Conservation (phyloP, 2,113 vertebrate species). For the Phyllopteryx taeniolatus region DNA sequence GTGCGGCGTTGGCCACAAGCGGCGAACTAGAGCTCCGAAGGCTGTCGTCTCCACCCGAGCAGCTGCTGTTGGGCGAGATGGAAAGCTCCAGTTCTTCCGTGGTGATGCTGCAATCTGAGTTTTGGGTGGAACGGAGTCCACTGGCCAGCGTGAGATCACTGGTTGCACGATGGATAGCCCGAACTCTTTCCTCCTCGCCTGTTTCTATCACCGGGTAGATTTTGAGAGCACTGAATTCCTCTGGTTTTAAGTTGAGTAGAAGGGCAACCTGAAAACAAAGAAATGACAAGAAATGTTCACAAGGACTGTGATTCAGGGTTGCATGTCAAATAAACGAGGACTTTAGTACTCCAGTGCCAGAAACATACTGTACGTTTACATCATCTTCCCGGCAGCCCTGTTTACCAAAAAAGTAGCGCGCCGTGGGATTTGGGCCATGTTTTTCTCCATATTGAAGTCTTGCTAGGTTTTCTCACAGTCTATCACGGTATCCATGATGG, state of each 20-base stretch:
- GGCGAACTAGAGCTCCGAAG: background rate
- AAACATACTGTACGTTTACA: background rate
- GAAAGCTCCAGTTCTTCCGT: slow-evolving; percentile 6
- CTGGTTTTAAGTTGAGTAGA: slow-evolving; percentile 3
- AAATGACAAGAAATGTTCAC: background rate
- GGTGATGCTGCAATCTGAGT: background rate
- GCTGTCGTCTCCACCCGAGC: background rate
- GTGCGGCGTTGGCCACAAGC: background rate
- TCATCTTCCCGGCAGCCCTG: background rate
- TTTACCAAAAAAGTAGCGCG: no score
- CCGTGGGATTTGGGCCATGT: no score
- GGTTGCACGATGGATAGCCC: background rate
- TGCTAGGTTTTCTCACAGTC: no score
- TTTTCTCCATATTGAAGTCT: no score
- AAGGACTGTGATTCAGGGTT: background rate
- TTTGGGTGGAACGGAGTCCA: background rate
- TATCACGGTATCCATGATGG: no score
- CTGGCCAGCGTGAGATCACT: background rate
- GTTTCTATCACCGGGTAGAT: background rate
- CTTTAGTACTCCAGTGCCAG: background rate
- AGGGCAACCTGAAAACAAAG: background rate
- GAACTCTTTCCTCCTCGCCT: background rate
- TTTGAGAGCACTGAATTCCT: slow-evolving; percentile 6
- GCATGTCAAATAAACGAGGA: background rate
- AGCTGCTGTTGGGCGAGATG: background rate